These are phyloP conservation scores for Agelastica alni DNA, from an alignment of 2,888 invertebrate species.

Conservation along the genomic window DNA sequence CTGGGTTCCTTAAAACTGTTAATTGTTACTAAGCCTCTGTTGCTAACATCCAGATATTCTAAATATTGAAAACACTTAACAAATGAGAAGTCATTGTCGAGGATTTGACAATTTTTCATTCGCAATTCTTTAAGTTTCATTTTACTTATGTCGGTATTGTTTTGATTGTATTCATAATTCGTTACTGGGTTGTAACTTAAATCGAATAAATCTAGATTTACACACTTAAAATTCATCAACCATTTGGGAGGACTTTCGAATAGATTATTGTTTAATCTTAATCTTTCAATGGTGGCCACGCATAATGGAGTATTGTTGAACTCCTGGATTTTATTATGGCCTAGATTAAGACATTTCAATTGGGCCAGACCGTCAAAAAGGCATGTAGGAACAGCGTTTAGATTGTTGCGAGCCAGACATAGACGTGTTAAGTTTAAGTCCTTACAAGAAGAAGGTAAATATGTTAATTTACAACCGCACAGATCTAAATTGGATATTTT, in stretches of 20 bases:
- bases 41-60: constrained; percentile 42
- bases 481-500: constrained; percentile 33
- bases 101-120: constrained; percentile 34
- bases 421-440: constrained; percentile 34
- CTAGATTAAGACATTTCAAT: constrained; percentile 38
- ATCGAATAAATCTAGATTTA: constrained; percentile 36
- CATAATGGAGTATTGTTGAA: constrained; percentile 41
- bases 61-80: constrained; percentile 36
- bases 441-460: constrained; percentile 30
- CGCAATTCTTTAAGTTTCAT: constrained; percentile 35
- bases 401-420: constrained; percentile 37
- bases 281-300: constrained; percentile 27
- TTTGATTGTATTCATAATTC: constrained; percentile 34
- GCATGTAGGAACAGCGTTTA: constrained; percentile 38
- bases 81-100: constrained; percentile 36
- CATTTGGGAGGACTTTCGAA: constrained; percentile 39
- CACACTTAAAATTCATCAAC: constrained; percentile 37
- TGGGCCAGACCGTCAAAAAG: constrained; percentile 35
- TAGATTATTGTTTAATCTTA: constrained; percentile 38
- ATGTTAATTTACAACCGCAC: constrained; percentile 33
- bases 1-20: constrained; percentile 38
- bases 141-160: constrained; percentile 28
- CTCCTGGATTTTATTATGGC: constrained; percentile 33
- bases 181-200: constrained; percentile 40
- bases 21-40: constrained; percentile 19